A percentile compares a stretch with the other conserved stretches of the same genome.
These are phyloP conservation scores for Caenorhabditis parvicauda DNA, from an alignment of 2,888 invertebrate genomes.

Conservation along the genomic window DNA sequence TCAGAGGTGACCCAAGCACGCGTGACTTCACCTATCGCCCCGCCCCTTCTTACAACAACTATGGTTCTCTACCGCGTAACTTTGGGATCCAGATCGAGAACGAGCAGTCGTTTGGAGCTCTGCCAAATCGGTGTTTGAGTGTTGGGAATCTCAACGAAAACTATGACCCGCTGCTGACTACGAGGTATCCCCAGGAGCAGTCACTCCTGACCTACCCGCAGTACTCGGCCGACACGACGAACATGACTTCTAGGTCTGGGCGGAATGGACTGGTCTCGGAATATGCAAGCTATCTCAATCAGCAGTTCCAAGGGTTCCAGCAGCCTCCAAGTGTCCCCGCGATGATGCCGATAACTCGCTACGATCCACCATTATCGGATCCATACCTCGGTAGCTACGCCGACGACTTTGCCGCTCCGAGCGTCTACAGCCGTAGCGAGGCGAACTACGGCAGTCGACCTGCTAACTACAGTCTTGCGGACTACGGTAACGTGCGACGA, in stretches of 20 bases:
- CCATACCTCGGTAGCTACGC: constrained; percentile 14
- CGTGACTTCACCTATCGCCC: constrained; percentile 42
- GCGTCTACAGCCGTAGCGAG: constrained; percentile 56
- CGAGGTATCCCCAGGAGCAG: constrained; percentile 10
- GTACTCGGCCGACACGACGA: constrained; percentile 21
- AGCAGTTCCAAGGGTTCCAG: constrained; percentile 48
- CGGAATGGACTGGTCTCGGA: constrained; percentile 50
- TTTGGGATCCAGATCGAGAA: constrained; percentile 45
- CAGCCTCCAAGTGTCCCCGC: too few relatives aligned
- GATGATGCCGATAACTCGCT: constrained; percentile 26
- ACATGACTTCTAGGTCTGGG: constrained; percentile 8
- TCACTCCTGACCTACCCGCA: too few relatives aligned
- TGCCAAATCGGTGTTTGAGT: constrained; percentile 17
- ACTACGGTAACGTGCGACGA: constrained; percentile 53
- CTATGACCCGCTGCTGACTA: not conserved
- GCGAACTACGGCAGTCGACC: constrained; percentile 60
- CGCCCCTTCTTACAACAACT: constrained; percentile 22
- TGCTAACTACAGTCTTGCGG: constrained; percentile 34
- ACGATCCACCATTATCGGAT: constrained; percentile 37
- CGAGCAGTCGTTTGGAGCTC: constrained; percentile 46
- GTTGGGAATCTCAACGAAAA: constrained; percentile 9
- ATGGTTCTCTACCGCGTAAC: constrained; percentile 58
- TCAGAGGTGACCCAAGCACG: constrained; percentile 19
- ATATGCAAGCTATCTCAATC: constrained; percentile 61
- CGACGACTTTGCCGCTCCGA: not conserved